Percentiles rank a stretch among this genome's conserved stretches.
phyloP scores from a whole-genome alignment of 1,140 invertebrate species.

The Propsilocerus akamusi region DNA sequence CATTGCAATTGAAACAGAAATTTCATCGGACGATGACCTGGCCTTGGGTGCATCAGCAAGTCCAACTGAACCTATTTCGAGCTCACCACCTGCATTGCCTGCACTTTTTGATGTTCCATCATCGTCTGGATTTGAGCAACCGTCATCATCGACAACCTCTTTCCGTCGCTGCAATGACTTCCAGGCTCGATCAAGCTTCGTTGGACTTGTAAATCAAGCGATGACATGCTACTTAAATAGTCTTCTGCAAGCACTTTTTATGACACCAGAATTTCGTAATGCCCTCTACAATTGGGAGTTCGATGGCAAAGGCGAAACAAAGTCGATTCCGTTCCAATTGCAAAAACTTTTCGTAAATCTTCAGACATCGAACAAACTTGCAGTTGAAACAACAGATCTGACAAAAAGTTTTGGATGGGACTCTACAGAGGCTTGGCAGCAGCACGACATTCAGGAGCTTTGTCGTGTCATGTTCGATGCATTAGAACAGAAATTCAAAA shows the following conservation, averaged over 20 bases:
- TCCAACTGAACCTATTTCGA: conserved; percentile 25
- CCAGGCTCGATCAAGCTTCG: conserved; percentile 34
- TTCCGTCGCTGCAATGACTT: conserved; percentile 5
- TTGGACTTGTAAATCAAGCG: conserved; percentile 81
- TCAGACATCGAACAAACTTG: conserved; percentile 48
- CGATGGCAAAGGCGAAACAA: conserved; percentile 42
- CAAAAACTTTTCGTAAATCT: conserved; percentile 77
- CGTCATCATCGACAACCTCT: conserved; percentile 1
- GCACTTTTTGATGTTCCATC: conserved; percentile 8
- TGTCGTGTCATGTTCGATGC: conserved; percentile 88
- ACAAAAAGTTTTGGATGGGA: conserved; percentile 87
- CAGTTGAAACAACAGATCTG: conserved; percentile 74
- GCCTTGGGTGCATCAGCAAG: conserved; percentile 32
- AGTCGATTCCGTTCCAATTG: conserved; percentile 72
- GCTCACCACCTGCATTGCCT: conserved; percentile 7
- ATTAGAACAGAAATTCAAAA: conserved; percentile 69
- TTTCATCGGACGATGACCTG: conserved; percentile 27
- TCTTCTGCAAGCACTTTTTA: conserved; percentile 72
- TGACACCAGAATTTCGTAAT: conserved; percentile 92
- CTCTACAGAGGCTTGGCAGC: conserved; percentile 77
- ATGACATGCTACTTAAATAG: conserved; percentile 92
- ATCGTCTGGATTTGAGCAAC: conserved; percentile 6
- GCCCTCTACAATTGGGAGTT: conserved; percentile 77
- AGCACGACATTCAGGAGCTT: conserved; percentile 84
- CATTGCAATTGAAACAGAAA: not conserved